Conservation (phyloP, 2,113 vertebrate species). For the Athene cunicularia region DNA sequence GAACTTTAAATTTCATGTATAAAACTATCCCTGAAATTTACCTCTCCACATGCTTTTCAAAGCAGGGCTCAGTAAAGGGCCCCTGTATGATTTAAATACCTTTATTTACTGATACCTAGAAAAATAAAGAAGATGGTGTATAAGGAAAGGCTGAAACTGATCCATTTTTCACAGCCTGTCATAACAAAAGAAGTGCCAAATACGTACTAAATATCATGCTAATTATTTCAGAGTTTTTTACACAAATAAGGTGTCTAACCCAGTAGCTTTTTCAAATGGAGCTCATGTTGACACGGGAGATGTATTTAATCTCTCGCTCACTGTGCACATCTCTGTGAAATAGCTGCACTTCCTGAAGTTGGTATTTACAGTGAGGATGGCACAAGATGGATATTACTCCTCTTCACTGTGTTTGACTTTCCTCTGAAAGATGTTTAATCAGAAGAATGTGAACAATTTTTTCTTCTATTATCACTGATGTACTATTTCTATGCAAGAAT, state of each 20-base stretch:
- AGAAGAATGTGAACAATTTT: neutral
- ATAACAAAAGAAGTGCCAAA: neutral
- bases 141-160: neutral
- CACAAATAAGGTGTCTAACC: neutral
- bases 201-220: neutral
- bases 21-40: neutral
- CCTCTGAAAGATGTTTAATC: neutral
- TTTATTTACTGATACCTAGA: neutral
- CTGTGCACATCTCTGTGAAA: neutral
- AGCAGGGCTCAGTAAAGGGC: neutral
- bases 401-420: neutral
- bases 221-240: neutral
- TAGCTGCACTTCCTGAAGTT: neutral
- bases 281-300: neutral
- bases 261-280: neutral
- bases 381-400: neutral
- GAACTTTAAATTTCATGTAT: neutral
- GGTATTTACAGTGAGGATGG: neutral
- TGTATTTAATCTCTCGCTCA: neutral
- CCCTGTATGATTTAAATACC: neutral
- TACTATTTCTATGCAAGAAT: neutral
- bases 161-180: neutral
- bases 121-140: neutral
- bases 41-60: accelerated
- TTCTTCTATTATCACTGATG: neutral